Base-by-base conservation (phyloP, 1,140 invertebrate species). In the Arctopsyche grandis region DNA sequence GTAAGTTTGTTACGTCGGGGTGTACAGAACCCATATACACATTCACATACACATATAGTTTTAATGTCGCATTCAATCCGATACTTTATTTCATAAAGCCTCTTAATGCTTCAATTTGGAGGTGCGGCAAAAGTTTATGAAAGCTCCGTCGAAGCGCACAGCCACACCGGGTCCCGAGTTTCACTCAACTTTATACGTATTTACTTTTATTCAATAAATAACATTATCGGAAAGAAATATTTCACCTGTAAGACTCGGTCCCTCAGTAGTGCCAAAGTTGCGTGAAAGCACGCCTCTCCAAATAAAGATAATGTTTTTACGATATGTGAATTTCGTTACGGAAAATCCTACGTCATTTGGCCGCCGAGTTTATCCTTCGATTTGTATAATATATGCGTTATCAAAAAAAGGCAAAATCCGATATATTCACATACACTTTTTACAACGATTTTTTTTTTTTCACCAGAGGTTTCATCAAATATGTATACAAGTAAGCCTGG, bases 211-310 rank as follows among this genome's bases (percentile, higher is more conserved):
- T 63, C 74, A 76, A 76, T 76, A 76, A 76, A 76, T 76, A 76
- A 76, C 74, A 76, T 76, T 76, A 76, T 76, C 74, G 56, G 58
- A 76, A 76, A 76, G 74, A 76, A 76, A 76, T 76, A 76, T 76
- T 48, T 76, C 74, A 76, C 74, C 43, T 74, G 70, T 46, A 74
- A 22, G 19, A 12, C 12, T 3, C 48, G 21, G 56, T 60, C 56
- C 7, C 56, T 60, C 56, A 26, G 21, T 69, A 16, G 56, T 19
- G 16, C 56, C n/a, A 60, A 60, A 38, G 29, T 38, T 38, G 29
- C 29, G 3, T 7, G 29, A 38, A 38, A 38, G 29, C 29, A 4
- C 29, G 48, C 48, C 48, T 1, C 22, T 0, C 22, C 24, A 66
- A 66, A 66, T 66, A 66, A 66, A 66, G 63, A 66, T 66, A 66